Evolutionary conservation across 2,888 invertebrate species (phyloP).

Genomic region (Idaea aversata): DNA sequence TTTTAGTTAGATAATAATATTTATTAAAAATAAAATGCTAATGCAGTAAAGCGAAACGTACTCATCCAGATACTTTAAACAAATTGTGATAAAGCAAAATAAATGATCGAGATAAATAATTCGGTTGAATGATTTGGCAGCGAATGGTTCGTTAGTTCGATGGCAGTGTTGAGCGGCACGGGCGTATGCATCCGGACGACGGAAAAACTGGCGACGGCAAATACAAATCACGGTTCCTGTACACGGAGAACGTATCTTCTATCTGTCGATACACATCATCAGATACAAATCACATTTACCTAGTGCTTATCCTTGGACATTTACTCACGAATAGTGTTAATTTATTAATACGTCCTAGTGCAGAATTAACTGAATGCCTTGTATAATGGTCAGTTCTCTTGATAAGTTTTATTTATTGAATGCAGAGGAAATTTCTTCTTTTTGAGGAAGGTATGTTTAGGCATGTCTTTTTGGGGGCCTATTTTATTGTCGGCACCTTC

Average conservation of each 20-base stretch:
- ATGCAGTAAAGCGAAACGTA: not conserved
- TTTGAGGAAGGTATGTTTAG: no score
- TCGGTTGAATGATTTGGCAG: conserved; percentile 55
- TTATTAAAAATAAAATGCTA: no score
- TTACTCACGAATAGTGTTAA: no score
- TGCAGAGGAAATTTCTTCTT: no score
- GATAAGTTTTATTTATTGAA: no score
- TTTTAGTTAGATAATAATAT: no score
- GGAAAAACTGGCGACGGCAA: conserved; percentile 67
- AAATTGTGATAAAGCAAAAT: conserved; percentile 44
- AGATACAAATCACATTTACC: not conserved
- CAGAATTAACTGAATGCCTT: no score
- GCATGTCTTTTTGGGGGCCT: no score
- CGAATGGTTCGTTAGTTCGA: conserved; percentile 71
- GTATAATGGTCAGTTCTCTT: no score
- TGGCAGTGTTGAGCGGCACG: conserved; percentile 48
- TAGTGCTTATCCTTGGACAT: no score
- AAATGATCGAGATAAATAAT: conserved; percentile 61
- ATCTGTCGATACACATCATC: not conserved
- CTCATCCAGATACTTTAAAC: conserved; percentile 24
- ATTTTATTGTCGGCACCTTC: no score
- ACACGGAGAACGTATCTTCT: conserved; percentile 16
- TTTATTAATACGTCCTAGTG: no score
- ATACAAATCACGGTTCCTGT: conserved; percentile 67
- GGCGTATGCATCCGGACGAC: conserved; percentile 51